A percentile compares a stretch with the other conserved stretches of the same genome.
phyloP scores from a whole-genome alignment of 2,113 vertebrate species.

The Tor tambroides region DNA sequence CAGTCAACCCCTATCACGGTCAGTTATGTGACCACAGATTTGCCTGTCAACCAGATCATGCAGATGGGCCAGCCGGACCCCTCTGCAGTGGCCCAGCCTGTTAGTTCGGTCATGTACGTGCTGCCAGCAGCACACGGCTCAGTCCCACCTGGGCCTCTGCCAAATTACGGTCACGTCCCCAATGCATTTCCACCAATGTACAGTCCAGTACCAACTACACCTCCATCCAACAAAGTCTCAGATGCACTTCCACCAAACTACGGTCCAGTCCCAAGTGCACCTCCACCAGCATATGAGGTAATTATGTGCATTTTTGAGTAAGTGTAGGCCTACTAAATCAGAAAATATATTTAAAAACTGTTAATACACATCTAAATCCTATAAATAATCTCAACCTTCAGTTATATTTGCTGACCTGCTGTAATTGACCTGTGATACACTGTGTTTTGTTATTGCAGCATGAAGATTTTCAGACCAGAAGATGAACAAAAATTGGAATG shows the following conservation, averaged over 20 bases:
- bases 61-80: neutral
- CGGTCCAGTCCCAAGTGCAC: neutral
- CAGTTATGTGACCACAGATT: neutral
- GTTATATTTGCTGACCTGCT: neutral
- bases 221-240: neutral
- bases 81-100: neutral
- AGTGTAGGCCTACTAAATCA: neutral
- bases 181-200: neutral
- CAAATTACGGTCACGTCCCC: neutral
- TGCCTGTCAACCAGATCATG: neutral
- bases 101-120: neutral
- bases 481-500: neutral
- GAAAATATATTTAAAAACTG: neutral
- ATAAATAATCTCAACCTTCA: neutral
- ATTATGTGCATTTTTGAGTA: neutral
- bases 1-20: neutral
- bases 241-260: neutral
- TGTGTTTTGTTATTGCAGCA: neutral
- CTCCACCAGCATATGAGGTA: conserved; percentile 23
- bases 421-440: neutral
- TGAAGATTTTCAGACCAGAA: neutral
- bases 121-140: neutral
- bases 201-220: neutral
- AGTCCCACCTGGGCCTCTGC: neutral
- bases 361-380: neutral